phyloP scores from a whole-genome alignment of 2,797 vertebrate genomes.

The Lophius americanus region DNA sequence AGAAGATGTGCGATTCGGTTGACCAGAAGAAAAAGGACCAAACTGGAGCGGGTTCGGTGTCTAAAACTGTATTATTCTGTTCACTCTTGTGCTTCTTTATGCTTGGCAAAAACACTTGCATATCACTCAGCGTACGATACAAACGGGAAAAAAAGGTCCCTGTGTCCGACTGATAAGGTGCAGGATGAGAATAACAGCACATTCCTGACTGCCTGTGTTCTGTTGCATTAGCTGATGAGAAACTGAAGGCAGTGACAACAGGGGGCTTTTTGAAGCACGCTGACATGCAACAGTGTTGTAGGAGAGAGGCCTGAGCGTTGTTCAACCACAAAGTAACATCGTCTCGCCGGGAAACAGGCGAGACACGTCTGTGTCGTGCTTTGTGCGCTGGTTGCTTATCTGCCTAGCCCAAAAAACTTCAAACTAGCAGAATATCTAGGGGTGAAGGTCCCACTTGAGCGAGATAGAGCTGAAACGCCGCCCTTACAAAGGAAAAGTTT shows the following conservation, averaged over 20 bases:
- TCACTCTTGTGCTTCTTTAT: constrained; percentile 50
- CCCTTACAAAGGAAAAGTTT: neutral
- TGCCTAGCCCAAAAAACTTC: constrained; percentile 14
- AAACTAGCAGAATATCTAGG: neutral
- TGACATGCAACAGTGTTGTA: constrained; percentile 33
- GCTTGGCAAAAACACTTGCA: constrained; percentile 25
- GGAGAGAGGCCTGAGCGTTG: constrained; percentile 41
- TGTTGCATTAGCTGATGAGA: constrained; percentile 20
- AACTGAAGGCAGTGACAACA: constrained; percentile 49
- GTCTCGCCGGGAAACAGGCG: neutral
- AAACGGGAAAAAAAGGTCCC: neutral
- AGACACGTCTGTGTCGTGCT: neutral
- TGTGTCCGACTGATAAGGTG: constrained; percentile 34
- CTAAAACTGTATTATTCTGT: constrained; percentile 1
- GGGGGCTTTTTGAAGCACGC: constrained; percentile 25
- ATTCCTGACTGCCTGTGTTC: constrained; percentile 40
- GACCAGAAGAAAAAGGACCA: neutral
- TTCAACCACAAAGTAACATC: constrained; percentile 21
- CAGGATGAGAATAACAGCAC: constrained; percentile 36
- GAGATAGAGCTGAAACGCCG: constrained; percentile 18
- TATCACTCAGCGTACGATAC: constrained; percentile 11
- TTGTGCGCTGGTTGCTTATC: constrained; percentile 27
- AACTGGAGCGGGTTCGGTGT: constrained; percentile 14
- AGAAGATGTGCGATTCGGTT: constrained; percentile 38
- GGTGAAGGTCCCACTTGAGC: constrained; percentile 10